These are phyloP conservation scores for Pitangus sulphuratus DNA, from an alignment of 2,797 vertebrate species.

Conservation along the genomic window DNA sequence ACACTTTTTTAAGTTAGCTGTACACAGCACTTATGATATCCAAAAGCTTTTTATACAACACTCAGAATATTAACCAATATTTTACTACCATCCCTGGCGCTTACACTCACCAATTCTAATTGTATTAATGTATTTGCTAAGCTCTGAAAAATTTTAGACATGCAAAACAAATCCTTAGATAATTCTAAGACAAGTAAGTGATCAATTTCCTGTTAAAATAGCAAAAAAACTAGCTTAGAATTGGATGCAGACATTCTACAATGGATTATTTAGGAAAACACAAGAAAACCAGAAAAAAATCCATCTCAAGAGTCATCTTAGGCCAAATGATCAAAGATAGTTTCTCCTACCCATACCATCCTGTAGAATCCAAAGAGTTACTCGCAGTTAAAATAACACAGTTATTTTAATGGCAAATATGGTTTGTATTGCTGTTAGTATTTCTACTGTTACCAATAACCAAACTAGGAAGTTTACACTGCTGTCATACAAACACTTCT, in stretches of 20 bases:
- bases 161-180: background rate
- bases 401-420: background rate
- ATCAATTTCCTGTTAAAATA: background rate
- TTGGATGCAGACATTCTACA: background rate
- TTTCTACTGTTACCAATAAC: background rate
- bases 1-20: background rate
- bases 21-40: background rate
- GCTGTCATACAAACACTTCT: background rate
- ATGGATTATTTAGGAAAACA: background rate
- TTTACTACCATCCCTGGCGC: background rate
- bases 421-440: background rate
- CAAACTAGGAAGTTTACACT: background rate
- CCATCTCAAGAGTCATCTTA: background rate
- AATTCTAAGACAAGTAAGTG: background rate
- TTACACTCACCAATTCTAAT: background rate
- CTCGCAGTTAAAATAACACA: background rate
- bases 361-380: background rate
- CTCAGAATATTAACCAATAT: background rate
- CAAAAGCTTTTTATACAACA: background rate
- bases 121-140: background rate
- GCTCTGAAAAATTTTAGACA: background rate
- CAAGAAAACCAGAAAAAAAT: background rate
- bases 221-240: background rate
- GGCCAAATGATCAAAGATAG: background rate
- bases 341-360: background rate